Base-by-base conservation (phyloP, 1,140 invertebrate species). In the Zaprionus tsacasi region DNA sequence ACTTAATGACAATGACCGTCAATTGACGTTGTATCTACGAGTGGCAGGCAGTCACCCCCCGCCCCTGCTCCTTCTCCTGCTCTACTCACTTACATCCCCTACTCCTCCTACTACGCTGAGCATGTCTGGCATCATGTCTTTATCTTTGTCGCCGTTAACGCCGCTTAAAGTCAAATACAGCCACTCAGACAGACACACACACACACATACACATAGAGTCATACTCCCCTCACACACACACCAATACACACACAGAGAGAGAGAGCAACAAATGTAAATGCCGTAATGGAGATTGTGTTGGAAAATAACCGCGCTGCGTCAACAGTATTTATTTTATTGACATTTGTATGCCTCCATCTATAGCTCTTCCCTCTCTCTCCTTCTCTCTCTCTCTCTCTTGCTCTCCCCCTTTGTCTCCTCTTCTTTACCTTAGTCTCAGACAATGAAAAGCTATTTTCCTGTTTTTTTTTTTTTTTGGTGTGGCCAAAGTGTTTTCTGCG, bases 281-380 rank as follows among this genome's bases (percentile, higher is more conserved):
- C 66, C 69, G 85, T 88, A 89, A 89, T 88, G 83, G 83, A 87
- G 83, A 87, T 87, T 87, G 80, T 81, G 83, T 88, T 87, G 83
- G 83, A 87, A 72, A 87, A 87, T 88, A 88, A 81, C 85, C 85
- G 85, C 85, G 85, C 85, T 89, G 85, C 85, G 85, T 89, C 85
- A 88, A 88, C 85, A 88, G 85, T 89, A 88, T 87, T 87, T 87
- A 88, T 87, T 87, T 87, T 87, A 87, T 87, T 87, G 83, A 83
- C 83, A 87, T 83, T 83, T 74, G 76, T 79, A 70, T 76, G 80
- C 80, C 80, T 59, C 55, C 43, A 15, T 38, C 38, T 3, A 13
- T n/a, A 21, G 21, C 21, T 21, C 1, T 21, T 1, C 21, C 21
- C 21, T 21, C 57, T 13, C 48, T 25, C 43, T 21, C 21, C 21